These are phyloP conservation scores for Harpalus rufipes DNA, from an alignment of 2,888 invertebrate genomes.

Conservation along the genomic window DNA sequence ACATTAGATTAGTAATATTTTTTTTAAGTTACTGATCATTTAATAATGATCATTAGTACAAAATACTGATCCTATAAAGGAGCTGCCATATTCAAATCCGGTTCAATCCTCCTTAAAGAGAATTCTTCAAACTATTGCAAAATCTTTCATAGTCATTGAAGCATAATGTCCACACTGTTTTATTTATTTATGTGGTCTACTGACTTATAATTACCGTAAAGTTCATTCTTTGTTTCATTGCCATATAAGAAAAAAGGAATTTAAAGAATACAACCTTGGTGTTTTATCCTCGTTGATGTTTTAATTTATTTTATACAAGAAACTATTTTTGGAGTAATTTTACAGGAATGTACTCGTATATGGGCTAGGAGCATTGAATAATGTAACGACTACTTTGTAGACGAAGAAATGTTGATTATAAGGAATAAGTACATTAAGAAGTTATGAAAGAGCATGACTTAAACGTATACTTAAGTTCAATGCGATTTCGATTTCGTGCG, in stretches of 20 bases:
- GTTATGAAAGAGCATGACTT: not conserved
- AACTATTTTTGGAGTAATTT: not conserved
- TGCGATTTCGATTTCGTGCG: not conserved
- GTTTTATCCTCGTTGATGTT: not conserved
- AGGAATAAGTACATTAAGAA: not conserved
- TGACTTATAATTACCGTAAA: not conserved
- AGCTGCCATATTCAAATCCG: no score
- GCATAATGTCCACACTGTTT: not conserved
- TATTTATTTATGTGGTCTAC: not conserved
- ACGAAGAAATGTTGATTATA: not conserved
- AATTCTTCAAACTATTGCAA: not conserved
- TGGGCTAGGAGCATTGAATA: not conserved
- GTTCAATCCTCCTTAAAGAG: no score
- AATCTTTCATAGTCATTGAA: not conserved
- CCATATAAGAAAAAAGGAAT: no score
- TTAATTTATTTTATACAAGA: no score
- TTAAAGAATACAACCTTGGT: not conserved
- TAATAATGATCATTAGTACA: no score
- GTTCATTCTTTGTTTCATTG: not conserved
- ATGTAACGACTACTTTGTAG: no score
- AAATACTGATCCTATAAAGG: no score
- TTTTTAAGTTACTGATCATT: no score
- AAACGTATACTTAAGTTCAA: not conserved
- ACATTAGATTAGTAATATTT: no score
- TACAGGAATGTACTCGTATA: not conserved